Base-by-base conservation (phyloP, 2,113 vertebrate species). In the Synodontis membranacea region DNA sequence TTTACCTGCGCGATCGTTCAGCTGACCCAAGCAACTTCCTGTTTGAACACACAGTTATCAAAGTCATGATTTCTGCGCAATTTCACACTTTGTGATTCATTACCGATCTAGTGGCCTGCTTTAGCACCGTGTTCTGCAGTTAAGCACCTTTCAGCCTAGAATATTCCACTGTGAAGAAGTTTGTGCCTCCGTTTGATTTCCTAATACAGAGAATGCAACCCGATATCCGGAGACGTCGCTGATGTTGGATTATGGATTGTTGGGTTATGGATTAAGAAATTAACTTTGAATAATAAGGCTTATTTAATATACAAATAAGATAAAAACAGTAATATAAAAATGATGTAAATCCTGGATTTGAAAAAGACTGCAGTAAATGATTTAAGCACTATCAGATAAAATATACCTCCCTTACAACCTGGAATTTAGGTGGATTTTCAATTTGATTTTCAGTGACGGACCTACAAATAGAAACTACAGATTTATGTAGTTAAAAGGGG, bases 21-120 rank as follows among this genome's bases (percentile, higher is more conserved):
- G 42, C 70, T 84, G 83, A 84, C 70, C 72, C 58, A 14, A 34
- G 83, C 83, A 76, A 31, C 70, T 84, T 84, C 74, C 11, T 21
- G 70, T 76, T 76, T 46, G 37, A 76, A 58, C 56, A 46, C 83
- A 60, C 83, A 84, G 83, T 84, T 76, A 84, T 84, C 83, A 84
- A 60, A 60, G 54, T 76, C 83, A 46, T 12, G 9, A 58, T 62
- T 60, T 23, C n/a, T 84, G 72, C 84, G 19, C 42, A 6, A 64
- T 42, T 85, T 62, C 37, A 39, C 58, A 60, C 72, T 75, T 76
- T n/a, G 15, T 78, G 75, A 78, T 85, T 31, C 31, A 46, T 62
- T 78, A 76, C 28, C 15, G 28, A 74, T 76, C 21, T n/a, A 25
- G 19, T 64, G 72, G 15, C 84, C 56, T 28, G 12, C 39, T 62